Percentiles rank a stretch among this genome's conserved stretches.
Conservation (phyloP, 2,113 vertebrate species). For the Scatophagus argus region DNA sequence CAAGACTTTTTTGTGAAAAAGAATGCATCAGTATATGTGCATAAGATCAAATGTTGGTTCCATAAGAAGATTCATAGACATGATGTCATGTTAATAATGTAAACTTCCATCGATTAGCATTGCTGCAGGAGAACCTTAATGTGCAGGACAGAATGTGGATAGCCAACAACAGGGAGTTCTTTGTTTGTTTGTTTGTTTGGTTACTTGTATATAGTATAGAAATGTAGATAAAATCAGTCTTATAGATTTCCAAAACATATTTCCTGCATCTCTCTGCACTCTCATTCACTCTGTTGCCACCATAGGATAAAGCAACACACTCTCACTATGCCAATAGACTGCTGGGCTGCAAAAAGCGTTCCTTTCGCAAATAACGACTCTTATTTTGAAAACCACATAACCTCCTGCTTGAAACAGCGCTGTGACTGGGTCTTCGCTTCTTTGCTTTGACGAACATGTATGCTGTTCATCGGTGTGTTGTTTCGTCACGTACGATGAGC, state of each 20-base stretch:
- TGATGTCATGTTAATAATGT: too few relatives aligned
- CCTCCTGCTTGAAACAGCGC: neutral
- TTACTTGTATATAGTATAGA: neutral
- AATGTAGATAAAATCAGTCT: too few relatives aligned
- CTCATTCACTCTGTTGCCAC: neutral
- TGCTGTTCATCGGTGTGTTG: too few relatives aligned
- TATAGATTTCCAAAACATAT: too few relatives aligned
- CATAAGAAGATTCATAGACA: neutral
- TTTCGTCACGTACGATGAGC: too few relatives aligned
- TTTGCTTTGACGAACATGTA: too few relatives aligned
- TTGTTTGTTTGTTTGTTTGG: neutral
- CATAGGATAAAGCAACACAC: too few relatives aligned
- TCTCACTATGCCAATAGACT: neutral
- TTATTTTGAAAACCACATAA: conserved; percentile 12
- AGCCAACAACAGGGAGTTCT: neutral
- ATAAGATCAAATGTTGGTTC: neutral
- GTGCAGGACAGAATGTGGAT: too few relatives aligned
- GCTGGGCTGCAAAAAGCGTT: neutral
- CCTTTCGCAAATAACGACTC: neutral
- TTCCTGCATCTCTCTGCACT: neutral
- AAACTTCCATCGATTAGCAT: too few relatives aligned
- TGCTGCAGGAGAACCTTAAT: neutral
- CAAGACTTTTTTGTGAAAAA: neutral
- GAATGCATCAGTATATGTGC: neutral
- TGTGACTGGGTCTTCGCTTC: neutral